Evolutionary conservation across 1,140 invertebrate genomes (phyloP), one percentile per base, ranked within the genome.

Genomic region (Plectrocnemia conspersa): DNA sequence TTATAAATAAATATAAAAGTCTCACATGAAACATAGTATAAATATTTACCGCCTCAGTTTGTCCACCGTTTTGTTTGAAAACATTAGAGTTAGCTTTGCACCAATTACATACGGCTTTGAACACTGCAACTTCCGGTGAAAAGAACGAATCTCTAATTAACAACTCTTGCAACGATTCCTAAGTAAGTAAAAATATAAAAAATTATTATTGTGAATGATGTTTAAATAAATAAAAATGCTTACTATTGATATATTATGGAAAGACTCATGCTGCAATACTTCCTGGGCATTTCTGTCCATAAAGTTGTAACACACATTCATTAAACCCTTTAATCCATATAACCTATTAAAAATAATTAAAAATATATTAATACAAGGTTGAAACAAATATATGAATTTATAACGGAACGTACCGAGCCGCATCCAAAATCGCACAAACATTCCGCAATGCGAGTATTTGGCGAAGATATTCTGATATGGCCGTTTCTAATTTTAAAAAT

Each of bases 121-220:
- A 99, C 57, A 99, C 97, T 63, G 97, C 87, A 19, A 95, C 89
- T 76, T 99, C 96, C 3, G 86, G 83, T 0, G 91, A 93, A 77
- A 90, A 98, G 74, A 98, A 98, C 1, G 94, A 97, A 73, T 98
- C 90, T 44, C 94, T 77, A 41, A 84, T 80, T 27, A 98, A 78
- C n/a, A 98, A 76, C 66, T 91, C 86, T 62, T 84, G 83, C 15
- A 93, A 66, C 2, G 88, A 86, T 65, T 79, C 79, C 78, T 88
- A 62, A 40, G 15, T n/a, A 40, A 9, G 36, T 15, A 13, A 9
- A 40, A 6, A 18, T 40, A 40, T 13, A 23, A 19, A 10, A 13
- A 47, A 24, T 47, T 10, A n/a, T 47, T n/a, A n/a, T n/a, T n/a
- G n/a, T 13, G 4, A 24, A 18, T 47, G 19, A 29, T n/a, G 7